Conservation (phyloP, 1,140 invertebrate genomes). For the Sinella curviseta region DNA sequence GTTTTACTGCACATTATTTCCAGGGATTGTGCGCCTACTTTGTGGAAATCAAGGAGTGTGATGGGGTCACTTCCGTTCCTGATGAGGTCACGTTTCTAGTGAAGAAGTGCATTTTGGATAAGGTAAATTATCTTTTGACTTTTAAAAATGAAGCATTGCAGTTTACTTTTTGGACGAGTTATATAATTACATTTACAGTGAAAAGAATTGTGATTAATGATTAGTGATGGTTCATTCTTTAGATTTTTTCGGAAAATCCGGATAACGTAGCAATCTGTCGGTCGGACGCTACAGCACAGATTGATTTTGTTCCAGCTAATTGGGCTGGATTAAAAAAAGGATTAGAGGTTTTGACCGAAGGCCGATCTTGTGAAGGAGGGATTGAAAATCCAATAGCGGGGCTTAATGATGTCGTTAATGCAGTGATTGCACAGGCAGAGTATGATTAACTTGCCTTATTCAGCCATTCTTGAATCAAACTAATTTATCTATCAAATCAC, state of each 20-base stretch:
- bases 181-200: not conserved
- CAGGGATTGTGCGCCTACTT: not conserved
- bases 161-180: not conserved
- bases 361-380: not conserved
- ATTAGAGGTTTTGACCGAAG: not conserved
- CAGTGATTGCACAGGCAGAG: not conserved
- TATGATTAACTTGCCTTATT: not conserved
- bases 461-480: too few relatives aligned
- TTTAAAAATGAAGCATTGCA: not conserved
- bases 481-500: too few relatives aligned
- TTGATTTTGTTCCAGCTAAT: constrained; percentile 5
- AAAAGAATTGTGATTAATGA: too few relatives aligned
- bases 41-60: not conserved
- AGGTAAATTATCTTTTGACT: constrained; percentile 26
- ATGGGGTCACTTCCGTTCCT: not conserved
- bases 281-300: not conserved
- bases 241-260: constrained; percentile 38
- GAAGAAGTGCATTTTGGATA: constrained; percentile 34
- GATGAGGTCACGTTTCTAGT: not conserved
- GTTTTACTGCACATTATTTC: too few relatives aligned
- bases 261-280: constrained; percentile 30
- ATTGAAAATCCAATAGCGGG: not conserved
- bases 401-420: not conserved
- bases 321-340: constrained; percentile 20
- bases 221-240: not conserved